Percentiles rank a stretch among this genome's conserved stretches.
These are phyloP conservation scores for Smutsia temminckii DNA, from an alignment of 2,797 vertebrate species.

Conservation along the genomic window DNA sequence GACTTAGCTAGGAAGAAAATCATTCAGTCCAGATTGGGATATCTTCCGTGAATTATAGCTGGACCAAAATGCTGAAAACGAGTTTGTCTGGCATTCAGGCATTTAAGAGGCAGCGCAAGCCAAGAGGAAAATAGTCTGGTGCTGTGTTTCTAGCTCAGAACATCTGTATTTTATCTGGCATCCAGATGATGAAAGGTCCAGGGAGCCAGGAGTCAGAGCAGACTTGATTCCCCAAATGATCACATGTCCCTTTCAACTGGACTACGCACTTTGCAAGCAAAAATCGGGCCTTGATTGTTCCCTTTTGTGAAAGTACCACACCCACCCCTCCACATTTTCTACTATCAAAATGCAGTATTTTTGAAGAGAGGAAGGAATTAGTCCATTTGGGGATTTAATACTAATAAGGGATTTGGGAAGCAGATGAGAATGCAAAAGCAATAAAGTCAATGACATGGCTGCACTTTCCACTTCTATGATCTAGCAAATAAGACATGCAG, in stretches of 20 bases:
- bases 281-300: slow-evolving; percentile 39
- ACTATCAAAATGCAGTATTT: background rate
- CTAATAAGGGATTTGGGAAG: background rate
- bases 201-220: slow-evolving; percentile 76
- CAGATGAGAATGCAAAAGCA: slow-evolving; percentile 54
- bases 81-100: slow-evolving; percentile 66
- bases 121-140: slow-evolving; percentile 66
- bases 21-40: slow-evolving; percentile 38
- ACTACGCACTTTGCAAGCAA: slow-evolving; percentile 69
- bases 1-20: slow-evolving; percentile 44
- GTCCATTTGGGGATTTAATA: background rate
- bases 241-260: slow-evolving; percentile 68
- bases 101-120: slow-evolving; percentile 67
- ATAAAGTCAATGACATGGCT: background rate
- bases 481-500: slow-evolving; percentile 46
- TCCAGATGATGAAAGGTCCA: slow-evolving; percentile 78
- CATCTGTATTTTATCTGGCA: slow-evolving; percentile 84
- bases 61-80: slow-evolving; percentile 67
- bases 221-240: slow-evolving; percentile 73
- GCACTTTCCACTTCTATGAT: slow-evolving; percentile 9
- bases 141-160: slow-evolving; percentile 75
- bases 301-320: slow-evolving; percentile 10
- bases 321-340: background rate
- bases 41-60: slow-evolving; percentile 67
- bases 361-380: slow-evolving; percentile 27